These are phyloP conservation scores for Nestor notabilis DNA, from an alignment of 2,113 vertebrate species.

Conservation along the genomic window DNA sequence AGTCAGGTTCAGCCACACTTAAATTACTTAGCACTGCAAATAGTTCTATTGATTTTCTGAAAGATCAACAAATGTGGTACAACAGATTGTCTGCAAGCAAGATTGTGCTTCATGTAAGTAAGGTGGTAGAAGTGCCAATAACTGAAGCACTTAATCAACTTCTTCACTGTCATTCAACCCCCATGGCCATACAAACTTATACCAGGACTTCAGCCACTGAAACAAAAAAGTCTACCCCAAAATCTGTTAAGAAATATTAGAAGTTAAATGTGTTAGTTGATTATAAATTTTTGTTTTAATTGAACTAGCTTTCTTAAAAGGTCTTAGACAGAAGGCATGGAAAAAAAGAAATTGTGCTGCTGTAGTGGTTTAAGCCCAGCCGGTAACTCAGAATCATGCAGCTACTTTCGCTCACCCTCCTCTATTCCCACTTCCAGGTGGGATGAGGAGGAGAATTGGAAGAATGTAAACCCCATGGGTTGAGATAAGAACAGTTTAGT, in stretches of 20 bases:
- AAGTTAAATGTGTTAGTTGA: background rate
- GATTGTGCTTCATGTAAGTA: slow-evolving; percentile 22
- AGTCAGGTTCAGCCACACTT: slow-evolving; percentile 43
- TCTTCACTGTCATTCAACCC: background rate
- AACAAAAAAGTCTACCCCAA: background rate
- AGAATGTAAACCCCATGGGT: background rate
- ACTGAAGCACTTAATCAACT: slow-evolving; percentile 30
- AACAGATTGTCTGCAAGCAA: slow-evolving; percentile 47
- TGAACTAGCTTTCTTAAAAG: background rate
- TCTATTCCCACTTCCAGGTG: background rate
- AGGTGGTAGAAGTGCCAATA: slow-evolving; percentile 27
- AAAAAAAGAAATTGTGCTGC: background rate
- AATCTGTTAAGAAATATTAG: background rate
- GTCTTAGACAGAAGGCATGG: background rate
- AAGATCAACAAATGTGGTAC: slow-evolving; percentile 33
- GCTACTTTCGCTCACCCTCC: background rate
- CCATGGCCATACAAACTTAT: background rate
- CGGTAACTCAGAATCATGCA: background rate
- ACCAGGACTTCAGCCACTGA: background rate
- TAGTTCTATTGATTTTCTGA: slow-evolving; percentile 46
- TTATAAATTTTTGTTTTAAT: background rate
- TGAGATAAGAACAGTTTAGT: background rate
- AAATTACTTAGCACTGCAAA: slow-evolving; percentile 38
- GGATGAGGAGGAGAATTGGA: background rate
- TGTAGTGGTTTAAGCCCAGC: background rate